These are phyloP conservation scores for Mus musculus DNA, from an alignment of 2,113 vertebrate genomes.

Conservation along the genomic window DNA sequence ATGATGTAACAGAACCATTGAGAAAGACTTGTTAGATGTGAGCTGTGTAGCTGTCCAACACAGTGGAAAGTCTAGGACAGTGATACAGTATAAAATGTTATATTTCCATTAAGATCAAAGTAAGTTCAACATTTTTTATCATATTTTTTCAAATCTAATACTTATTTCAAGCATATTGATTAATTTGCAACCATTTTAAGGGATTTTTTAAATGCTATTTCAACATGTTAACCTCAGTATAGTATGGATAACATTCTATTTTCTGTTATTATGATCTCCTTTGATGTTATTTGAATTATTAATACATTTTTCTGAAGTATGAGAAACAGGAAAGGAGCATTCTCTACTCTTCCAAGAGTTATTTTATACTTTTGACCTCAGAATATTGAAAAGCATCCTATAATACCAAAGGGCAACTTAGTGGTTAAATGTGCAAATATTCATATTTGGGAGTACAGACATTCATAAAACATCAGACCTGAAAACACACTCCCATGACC, in stretches of 20 bases:
- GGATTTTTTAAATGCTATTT: not conserved
- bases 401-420: no score
- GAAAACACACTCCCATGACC: not conserved
- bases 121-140: not conserved
- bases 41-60: not conserved
- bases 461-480: no score
- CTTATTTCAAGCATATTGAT: not conserved
- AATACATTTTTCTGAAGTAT: not conserved
- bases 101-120: not conserved
- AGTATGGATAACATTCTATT: not conserved
- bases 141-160: not conserved
- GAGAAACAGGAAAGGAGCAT: not conserved
- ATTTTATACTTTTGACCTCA: not conserved
- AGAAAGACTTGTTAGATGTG: not conserved
- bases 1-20: rapidly evolving
- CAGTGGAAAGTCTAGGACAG: not conserved
- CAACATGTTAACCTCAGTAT: not conserved
- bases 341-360: not conserved
- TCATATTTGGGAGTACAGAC: not conserved
- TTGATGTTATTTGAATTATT: not conserved
- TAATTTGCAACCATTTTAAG: not conserved
- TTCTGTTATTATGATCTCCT: not conserved
- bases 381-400: not conserved
- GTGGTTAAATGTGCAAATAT: not conserved
- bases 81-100: not conserved